Base-by-base conservation (phyloP, 2,113 vertebrate genomes). In the Clarias gariepinus region DNA sequence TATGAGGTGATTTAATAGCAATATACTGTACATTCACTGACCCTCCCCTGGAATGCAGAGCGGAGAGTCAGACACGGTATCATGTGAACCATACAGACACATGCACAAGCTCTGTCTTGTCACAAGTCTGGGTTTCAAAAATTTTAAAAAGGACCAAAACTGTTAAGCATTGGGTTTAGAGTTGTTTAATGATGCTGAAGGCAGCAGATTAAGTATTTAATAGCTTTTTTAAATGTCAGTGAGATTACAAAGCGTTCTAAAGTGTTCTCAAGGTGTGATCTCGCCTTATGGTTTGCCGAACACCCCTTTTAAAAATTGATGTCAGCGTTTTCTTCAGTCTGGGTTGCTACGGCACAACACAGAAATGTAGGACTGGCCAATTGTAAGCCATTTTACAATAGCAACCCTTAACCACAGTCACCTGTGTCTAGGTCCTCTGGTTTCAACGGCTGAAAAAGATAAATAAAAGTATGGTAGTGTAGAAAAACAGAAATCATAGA, bases 301-400 rank as follows among this genome's bases (percentile, higher is more conserved):
- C 2, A 47, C 66, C 90, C 90, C 83, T 89, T 89, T 78, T 83
- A 89, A 89, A 92, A 87, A 73, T 87, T 85, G 88, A 88, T 89
- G 85, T 92, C 90, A 94, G 92, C 93, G 88, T 88, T 90, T 82
- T 89, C 90, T 91, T 91, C 92, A 90, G 87, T 88, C 88, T 92
- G 90, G 1, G 92, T 91, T 93, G 90, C 91, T 93, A 92, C 77
- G 91, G 91, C 92, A 90, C 92, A 85, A 47, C 28, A 66, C 66
- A 58, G 81, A 80, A 77, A 77, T 85, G 84, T 58, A 68, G 77
- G 28, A 66, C 36, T 25, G 61, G 68, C 68, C 78, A 82, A 66
- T 81, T 76, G 85, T 87, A 28, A 89, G 85, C 76, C 52, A 63
- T 84, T 80, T 74, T 47, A 74, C 58, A 58, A 64, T 86, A 68